Evolutionary conservation across 2,888 invertebrate species (phyloP).

Genomic region (Nemoura dubitans): DNA sequence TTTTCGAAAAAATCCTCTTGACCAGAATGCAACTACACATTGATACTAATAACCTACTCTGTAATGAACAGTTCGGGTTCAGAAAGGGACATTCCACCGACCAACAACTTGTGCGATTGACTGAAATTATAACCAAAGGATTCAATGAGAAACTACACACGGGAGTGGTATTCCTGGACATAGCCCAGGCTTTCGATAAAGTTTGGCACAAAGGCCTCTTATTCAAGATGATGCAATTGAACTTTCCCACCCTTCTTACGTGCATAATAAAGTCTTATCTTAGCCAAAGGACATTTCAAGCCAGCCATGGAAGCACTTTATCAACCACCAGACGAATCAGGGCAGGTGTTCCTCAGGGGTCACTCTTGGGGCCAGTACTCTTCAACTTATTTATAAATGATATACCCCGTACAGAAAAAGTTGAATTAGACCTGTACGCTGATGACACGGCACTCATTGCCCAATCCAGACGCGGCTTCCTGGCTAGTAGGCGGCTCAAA

Average conservation of each 20-base stretch:
- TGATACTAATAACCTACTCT: conserved; percentile 41
- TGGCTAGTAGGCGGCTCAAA: not conserved
- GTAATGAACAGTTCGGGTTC: conserved; percentile 39
- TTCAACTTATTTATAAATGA: conserved; percentile 36
- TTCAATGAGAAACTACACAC: not conserved
- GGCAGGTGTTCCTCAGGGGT: conserved; percentile 40
- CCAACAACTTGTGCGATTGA: not conserved
- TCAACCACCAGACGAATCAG: not conserved
- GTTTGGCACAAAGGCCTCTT: conserved; percentile 40
- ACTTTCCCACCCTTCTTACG: not conserved
- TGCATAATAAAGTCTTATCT: conserved; percentile 1
- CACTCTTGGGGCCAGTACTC: conserved; percentile 26
- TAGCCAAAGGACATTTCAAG: not conserved
- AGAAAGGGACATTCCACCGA: conserved; percentile 16
- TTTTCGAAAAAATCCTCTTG: conserved; percentile 52
- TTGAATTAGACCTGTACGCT: not conserved
- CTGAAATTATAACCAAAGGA: not conserved
- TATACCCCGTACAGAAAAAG: not conserved
- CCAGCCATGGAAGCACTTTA: not conserved
- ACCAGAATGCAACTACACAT: conserved; percentile 49
- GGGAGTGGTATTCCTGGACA: conserved; percentile 38
- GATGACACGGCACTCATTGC: conserved; percentile 26
- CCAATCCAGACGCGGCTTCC: not conserved
- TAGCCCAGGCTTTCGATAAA: conserved; percentile 27
- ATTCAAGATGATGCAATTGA: conserved; percentile 39